Evolutionary conservation across 2,797 vertebrate genomes (phyloP).

Genomic region (Thamnophis elegans): DNA sequence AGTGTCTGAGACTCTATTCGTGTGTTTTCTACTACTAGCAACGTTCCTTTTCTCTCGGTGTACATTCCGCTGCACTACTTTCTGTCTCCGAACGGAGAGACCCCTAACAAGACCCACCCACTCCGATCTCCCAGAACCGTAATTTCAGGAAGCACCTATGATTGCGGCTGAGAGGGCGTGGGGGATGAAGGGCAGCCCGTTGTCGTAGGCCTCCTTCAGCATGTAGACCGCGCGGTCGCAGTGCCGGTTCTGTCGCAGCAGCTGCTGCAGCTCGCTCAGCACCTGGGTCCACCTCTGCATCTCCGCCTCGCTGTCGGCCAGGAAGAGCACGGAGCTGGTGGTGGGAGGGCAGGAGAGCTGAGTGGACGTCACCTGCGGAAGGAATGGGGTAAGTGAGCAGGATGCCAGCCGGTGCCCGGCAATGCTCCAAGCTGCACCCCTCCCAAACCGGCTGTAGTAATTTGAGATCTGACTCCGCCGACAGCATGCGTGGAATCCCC

Average conservation of each 20-base stretch:
- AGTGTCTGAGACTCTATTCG: too few relatives aligned
- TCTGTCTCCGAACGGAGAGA: too few relatives aligned
- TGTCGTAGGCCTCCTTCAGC: conserved; percentile 72
- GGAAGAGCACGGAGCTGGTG: conserved; percentile 60
- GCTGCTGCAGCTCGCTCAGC: conserved; percentile 61
- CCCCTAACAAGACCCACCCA: too few relatives aligned
- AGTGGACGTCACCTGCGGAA: conserved; percentile 59
- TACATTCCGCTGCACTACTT: too few relatives aligned
- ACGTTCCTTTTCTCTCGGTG: too few relatives aligned
- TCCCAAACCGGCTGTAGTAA: too few relatives aligned
- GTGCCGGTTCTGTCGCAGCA: conserved; percentile 51
- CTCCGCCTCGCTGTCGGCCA: conserved; percentile 62
- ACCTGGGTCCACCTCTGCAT: conserved; percentile 69
- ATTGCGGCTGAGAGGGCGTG: conserved; percentile 55
- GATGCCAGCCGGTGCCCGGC: accelerated
- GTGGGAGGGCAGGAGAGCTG: conserved; percentile 59
- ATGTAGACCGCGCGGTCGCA: conserved; percentile 54
- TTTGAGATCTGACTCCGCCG: too few relatives aligned
- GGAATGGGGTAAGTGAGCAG: neutral
- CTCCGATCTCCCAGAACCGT: neutral
- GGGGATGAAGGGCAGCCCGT: conserved; percentile 64
- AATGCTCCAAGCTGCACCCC: neutral
- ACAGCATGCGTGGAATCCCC: too few relatives aligned
- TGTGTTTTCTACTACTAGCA: too few relatives aligned
- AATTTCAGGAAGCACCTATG: conserved; percentile 51